These are phyloP conservation scores for Australoheros scitulus DNA, from an alignment of 2,113 vertebrate species.

Conservation along the genomic window DNA sequence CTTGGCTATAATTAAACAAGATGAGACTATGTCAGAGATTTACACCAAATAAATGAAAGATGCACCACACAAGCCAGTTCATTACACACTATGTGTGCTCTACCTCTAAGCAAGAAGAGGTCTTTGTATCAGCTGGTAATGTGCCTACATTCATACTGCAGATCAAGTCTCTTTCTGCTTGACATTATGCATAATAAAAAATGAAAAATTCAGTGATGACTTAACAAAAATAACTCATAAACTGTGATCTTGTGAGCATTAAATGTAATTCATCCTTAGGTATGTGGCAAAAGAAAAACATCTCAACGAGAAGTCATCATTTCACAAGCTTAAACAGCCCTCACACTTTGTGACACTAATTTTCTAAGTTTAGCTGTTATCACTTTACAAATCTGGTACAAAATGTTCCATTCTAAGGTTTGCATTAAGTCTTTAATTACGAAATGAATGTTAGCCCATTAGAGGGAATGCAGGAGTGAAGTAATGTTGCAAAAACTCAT, in stretches of 20 bases:
- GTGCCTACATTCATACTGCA: not conserved
- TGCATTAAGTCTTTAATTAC: not conserved
- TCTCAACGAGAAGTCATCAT: not conserved
- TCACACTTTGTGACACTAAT: not conserved
- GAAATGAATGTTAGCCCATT: not conserved
- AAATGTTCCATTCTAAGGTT: not conserved
- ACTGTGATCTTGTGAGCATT: no score
- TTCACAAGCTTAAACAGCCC: not conserved
- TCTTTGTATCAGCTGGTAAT: not conserved
- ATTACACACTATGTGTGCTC: not conserved
- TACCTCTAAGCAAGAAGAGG: constrained; percentile 18
- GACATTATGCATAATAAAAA: not conserved
- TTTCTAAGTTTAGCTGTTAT: constrained; percentile 2
- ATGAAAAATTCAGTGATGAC: not conserved
- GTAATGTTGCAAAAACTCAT: not conserved
- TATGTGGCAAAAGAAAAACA: not conserved
- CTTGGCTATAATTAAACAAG: not conserved
- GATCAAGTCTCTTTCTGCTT: not conserved
- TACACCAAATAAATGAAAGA: not conserved
- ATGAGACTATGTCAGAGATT: not conserved
- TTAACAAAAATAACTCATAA: not conserved
- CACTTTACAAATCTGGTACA: not conserved
- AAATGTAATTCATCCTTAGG: not conserved
- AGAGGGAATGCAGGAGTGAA: not conserved
- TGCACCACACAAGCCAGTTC: not conserved